A percentile compares a stretch with the other conserved stretches of the same genome.
phyloP scores from a whole-genome alignment of 1,140 invertebrate species.

The Leguminivora glycinivorella region DNA sequence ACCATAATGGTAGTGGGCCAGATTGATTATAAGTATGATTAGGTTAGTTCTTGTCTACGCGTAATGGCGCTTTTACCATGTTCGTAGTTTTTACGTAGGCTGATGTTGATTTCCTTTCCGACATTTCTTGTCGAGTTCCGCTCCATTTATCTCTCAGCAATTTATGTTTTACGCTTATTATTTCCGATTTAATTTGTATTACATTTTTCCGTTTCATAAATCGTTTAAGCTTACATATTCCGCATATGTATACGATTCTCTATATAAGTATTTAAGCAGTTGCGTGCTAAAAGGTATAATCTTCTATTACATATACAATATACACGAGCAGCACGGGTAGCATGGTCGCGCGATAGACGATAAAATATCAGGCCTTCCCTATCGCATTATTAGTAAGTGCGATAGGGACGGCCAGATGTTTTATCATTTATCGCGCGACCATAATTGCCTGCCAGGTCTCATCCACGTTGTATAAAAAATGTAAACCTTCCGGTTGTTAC shows the following conservation, averaged over 20 bases:
- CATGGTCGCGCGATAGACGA: too few relatives aligned
- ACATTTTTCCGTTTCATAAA: neutral
- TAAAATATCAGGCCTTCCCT: too few relatives aligned
- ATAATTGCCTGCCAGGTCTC: neutral
- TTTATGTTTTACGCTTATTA: neutral
- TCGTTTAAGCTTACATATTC: neutral
- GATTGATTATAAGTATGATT: neutral
- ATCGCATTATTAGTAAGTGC: too few relatives aligned
- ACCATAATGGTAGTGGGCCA: neutral
- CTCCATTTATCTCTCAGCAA: neutral
- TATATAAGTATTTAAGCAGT: neutral
- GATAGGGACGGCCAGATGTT: too few relatives aligned
- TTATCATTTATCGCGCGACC: too few relatives aligned
- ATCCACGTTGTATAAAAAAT: neutral
- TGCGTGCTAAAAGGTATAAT: neutral
- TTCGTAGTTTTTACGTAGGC: neutral
- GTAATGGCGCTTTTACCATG: neutral
- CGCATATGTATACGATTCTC: neutral
- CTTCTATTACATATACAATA: too few relatives aligned
- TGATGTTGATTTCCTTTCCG: neutral
- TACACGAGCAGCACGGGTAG: too few relatives aligned
- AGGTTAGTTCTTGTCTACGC: neutral
- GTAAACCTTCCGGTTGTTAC: neutral
- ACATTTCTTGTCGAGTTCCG: conserved; percentile 4
- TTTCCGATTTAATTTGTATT: neutral